Conservation (phyloP, 2,888 invertebrate genomes). For the Cremastinae sp. region DNA sequence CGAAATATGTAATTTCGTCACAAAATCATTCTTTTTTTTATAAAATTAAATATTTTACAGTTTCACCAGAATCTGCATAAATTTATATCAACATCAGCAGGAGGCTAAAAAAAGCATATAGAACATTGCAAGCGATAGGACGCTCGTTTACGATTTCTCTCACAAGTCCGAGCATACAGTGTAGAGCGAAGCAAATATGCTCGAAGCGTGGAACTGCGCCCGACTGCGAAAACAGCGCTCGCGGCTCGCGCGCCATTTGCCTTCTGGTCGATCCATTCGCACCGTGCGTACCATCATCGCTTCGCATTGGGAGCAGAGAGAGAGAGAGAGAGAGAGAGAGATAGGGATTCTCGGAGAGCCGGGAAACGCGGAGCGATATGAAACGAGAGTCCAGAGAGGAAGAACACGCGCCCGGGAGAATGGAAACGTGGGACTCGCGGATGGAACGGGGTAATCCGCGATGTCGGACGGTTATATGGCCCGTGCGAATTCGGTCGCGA, state of each 20-base stretch:
- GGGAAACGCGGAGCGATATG: too few relatives aligned
- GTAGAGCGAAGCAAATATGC: slow-evolving; percentile 17
- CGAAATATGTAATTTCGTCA: too few relatives aligned
- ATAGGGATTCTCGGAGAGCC: too few relatives aligned
- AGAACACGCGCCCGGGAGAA: slow-evolving; percentile 49
- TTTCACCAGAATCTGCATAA: too few relatives aligned
- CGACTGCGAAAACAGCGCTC: slow-evolving; percentile 78
- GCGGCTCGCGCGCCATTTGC: slow-evolving; percentile 76
- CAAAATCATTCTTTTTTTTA: too few relatives aligned
- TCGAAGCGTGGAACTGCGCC: slow-evolving; percentile 53
- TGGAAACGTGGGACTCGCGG: slow-evolving; percentile 51
- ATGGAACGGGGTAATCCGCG: slow-evolving; percentile 51
- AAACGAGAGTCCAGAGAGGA: too few relatives aligned
- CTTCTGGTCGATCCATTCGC: slow-evolving; percentile 64
- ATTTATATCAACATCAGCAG: too few relatives aligned
- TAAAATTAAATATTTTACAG: too few relatives aligned
- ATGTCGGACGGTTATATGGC: slow-evolving; percentile 51
- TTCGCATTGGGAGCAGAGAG: slow-evolving; percentile 9
- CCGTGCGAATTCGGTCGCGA: slow-evolving; percentile 24
- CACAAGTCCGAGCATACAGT: slow-evolving; percentile 25
- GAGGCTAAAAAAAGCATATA: background rate
- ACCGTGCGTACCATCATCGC: slow-evolving; percentile 40
- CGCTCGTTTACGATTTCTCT: slow-evolving; percentile 59
- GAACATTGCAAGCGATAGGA: background rate
- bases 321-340: slow-evolving; percentile 14